Evolutionary conservation across 2,113 vertebrate genomes (phyloP).

Genomic region (Odocoileus virginianus): DNA sequence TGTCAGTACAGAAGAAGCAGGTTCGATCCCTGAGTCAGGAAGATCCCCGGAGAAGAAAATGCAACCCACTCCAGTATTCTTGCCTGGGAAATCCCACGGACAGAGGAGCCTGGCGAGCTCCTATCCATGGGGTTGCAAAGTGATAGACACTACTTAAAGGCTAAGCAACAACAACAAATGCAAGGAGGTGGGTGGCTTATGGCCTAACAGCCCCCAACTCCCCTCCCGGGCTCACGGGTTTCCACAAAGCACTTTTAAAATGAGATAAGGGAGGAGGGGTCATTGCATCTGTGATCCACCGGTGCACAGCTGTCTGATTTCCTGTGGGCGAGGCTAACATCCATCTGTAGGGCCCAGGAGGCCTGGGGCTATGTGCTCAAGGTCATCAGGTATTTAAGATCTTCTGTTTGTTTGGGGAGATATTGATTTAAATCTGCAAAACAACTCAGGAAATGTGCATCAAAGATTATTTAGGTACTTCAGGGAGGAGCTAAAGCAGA

Average conservation of each 20-base stretch:
- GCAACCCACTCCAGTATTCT: not conserved
- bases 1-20: not conserved
- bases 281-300: not conserved
- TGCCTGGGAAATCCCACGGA: not conserved
- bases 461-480: not conserved
- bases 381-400: not conserved
- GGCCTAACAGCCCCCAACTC: not conserved
- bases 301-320: not conserved
- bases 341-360: not conserved
- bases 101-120: not conserved
- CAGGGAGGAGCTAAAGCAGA: not conserved
- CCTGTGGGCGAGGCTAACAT: not conserved
- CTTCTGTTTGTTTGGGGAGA: not conserved
- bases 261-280: not conserved
- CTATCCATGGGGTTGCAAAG: not conserved
- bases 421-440: not conserved
- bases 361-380: not conserved
- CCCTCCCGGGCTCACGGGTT: not conserved
- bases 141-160: not conserved
- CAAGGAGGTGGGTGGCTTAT: not conserved
- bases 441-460: not conserved
- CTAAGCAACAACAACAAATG: not conserved
- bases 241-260: not conserved
- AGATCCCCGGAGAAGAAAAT: not conserved
- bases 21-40: not conserved